Evolutionary conservation across 2,797 vertebrate species (phyloP).

Genomic region (Sciaenops ocellatus): DNA sequence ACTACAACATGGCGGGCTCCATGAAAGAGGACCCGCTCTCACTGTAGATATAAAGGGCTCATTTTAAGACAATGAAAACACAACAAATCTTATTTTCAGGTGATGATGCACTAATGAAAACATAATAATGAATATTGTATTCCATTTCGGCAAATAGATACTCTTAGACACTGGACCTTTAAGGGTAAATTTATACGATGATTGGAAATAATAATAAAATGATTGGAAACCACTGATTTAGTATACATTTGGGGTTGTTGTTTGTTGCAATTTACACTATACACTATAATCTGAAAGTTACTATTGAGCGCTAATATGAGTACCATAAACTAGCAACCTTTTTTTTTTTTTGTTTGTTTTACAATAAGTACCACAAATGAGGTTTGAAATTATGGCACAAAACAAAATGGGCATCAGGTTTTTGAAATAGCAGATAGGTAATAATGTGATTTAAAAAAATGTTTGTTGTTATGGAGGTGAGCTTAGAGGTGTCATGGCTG

Average conservation of each 20-base stretch:
- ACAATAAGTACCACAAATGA: not conserved
- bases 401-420: not conserved
- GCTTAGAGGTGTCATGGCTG: conserved; percentile 35
- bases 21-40: too few species aligned
- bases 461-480: not conserved
- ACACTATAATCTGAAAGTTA: not conserved
- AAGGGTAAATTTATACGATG: not conserved
- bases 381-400: not conserved
- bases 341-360: too few species aligned
- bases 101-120: too few species aligned
- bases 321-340: not conserved
- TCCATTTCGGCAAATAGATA: too few species aligned
- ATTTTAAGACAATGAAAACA: too few species aligned
- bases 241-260: not conserved
- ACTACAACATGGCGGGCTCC: too few species aligned
- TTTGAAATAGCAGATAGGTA: not conserved
- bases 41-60: too few species aligned
- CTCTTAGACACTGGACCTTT: not conserved
- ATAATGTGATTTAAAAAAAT: not conserved
- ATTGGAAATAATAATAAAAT: too few species aligned
- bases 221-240: not conserved
- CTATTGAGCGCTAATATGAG: not conserved
- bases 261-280: not conserved
- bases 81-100: too few species aligned
- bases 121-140: too few species aligned